Base-by-base conservation (phyloP, 2,797 vertebrate species). In the Chaenodraco wilsoni region DNA sequence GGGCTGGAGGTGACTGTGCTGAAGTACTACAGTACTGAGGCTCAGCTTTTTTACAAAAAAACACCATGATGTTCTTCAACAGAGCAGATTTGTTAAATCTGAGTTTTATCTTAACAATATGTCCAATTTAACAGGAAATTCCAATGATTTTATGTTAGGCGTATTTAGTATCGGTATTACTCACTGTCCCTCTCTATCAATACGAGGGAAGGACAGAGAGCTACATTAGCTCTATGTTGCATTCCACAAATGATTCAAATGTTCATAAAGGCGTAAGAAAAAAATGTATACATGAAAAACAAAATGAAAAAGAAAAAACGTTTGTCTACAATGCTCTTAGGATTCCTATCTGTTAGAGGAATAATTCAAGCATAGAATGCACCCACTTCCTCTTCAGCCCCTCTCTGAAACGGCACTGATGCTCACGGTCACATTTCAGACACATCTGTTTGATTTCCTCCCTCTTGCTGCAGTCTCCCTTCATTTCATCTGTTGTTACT, bases 401-500 rank as follows among this genome's bases (percentile, higher is more conserved):
- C 50, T 46, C 51, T 37, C 31, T 19, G 13, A 21, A 64, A 46
- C 70, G 43, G 75, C 69, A 80, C 57, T 62, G 59, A 60, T 33
- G 33, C 59, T 68, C 49, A 49, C 1, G 50, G 70, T 37, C 51
- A 63, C 59, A 54, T 71, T 62, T 65, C 57, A 57, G 57, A 37
- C 44, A 16, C 7, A 41, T 33, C 11, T 55, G 55, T 59, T 16
- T 54, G 31, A 57, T 78, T 55, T 9, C 52, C 49, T 16, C 67
- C 73, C 16, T 64, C 43, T 69, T 59, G 49, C 46, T 57, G 21
- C 55, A 9, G 21, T 79, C 55, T 70, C 59, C 73, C 50, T 51
- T 46, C 40, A 48, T 58, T 63, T 13, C 44, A 50, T 72, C 33
- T 1, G 1, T 33, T 61, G 63, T 33, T 45, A 60, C 58, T 40